A percentile compares a stretch with the other conserved stretches of the same genome.
phyloP scores from a whole-genome alignment of 1,140 invertebrate genomes.

The Nomia melanderi region DNA sequence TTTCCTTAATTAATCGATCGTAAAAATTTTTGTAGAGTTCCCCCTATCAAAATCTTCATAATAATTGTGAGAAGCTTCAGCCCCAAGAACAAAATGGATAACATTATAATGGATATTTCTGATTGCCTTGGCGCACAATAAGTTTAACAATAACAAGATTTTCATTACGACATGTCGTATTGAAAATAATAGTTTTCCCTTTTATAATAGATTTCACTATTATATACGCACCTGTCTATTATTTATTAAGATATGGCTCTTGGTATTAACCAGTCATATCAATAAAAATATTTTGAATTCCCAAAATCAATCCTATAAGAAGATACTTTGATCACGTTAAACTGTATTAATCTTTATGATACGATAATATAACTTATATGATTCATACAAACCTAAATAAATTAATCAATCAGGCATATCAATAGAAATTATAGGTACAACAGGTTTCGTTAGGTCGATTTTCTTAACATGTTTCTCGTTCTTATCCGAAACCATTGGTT shows the following conservation, averaged over 20 bases:
- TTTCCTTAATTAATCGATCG: not conserved
- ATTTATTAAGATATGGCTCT: slow-evolving; percentile 42
- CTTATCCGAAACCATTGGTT: slow-evolving; percentile 82
- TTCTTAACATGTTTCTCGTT: slow-evolving; percentile 85
- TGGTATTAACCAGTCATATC: slow-evolving; percentile 44
- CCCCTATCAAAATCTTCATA: slow-evolving; percentile 8
- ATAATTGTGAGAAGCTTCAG: slow-evolving; percentile 20
- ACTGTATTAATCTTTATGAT: not conserved
- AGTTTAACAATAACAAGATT: slow-evolving; percentile 51
- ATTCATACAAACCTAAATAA: slow-evolving; percentile 44
- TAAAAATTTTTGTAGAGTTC: slow-evolving; percentile 7
- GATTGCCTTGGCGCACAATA: slow-evolving; percentile 48
- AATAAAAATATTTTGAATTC: slow-evolving; percentile 43
- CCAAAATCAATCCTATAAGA: slow-evolving; percentile 33
- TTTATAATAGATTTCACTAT: slow-evolving; percentile 36
- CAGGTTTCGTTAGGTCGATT: slow-evolving; percentile 89
- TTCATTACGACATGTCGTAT: slow-evolving; percentile 30
- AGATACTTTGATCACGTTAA: not conserved
- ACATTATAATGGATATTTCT: slow-evolving; percentile 33
- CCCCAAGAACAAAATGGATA: slow-evolving; percentile 41
- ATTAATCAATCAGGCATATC: slow-evolving; percentile 91
- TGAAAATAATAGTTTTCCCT: slow-evolving; percentile 39
- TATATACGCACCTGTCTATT: slow-evolving; percentile 46
- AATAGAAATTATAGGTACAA: slow-evolving; percentile 92
- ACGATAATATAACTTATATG: not conserved